Base-by-base conservation (phyloP, 2,888 invertebrate species). In the Zonitis immaculata region DNA sequence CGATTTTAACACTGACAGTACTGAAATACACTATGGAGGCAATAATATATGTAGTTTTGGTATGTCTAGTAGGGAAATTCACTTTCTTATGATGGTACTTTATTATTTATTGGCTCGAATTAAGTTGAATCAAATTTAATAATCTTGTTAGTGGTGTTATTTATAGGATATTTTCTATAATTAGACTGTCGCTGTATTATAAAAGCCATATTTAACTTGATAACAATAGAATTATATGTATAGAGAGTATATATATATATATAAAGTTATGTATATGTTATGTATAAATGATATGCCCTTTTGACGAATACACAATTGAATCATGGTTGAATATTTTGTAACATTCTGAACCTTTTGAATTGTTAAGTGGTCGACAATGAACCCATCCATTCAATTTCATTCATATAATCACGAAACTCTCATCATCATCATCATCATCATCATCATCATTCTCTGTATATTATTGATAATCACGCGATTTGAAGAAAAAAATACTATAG, bases 291-390 rank as follows among this genome's bases (percentile, higher is more conserved):
- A 67, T 67, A 66, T 66, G 66, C 64, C 66, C 65, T 66, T 67
- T 68, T 66, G 67, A 69, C 66, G 65, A 66, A 59, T 64, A 54
- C 59, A 70, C 69, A 70, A 68, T 69, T 69, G 69, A 61, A 61
- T n/a, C n/a, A n/a, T 61, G 65, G 63, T 58, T 66, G n/a, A n/a
- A n/a, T 67, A 71, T 71, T 71, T 69, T 69, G 69, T 70, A 69
- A 64, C 66, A 63, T 59, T n/a, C n/a, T 61, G 60, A 53, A 56
- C 66, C 66, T 64, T 68, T 69, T 70, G 63, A 67, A 60, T 59
- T 59, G 60, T 55, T 69, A 71, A 70, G 71, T 70, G 71, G 66
- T 62, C 62, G 52, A 71, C 69, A 70, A 69, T 69, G 22, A 3
- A 62, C 60, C 57, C 60, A 60, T 62, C 63, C 62, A 64, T 62